Evolutionary conservation across 2,113 vertebrate species (phyloP).

Genomic region (Pelmatolapia mariae): DNA sequence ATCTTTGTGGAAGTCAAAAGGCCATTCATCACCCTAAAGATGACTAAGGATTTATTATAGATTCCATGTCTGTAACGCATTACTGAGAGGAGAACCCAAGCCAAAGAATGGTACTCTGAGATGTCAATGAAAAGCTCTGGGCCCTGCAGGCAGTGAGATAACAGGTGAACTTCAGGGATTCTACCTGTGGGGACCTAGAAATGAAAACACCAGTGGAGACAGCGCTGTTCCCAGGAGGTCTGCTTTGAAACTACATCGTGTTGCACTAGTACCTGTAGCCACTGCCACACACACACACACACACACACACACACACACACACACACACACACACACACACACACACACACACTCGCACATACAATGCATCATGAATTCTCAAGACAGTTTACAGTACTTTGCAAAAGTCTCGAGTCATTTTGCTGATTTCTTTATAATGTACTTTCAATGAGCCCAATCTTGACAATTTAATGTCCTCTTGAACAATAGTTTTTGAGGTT

Average conservation of each 20-base stretch:
- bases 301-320: not conserved
- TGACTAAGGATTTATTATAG: not conserved
- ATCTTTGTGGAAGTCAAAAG: not conserved
- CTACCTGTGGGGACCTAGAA: constrained; percentile 4
- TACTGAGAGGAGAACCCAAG: not conserved
- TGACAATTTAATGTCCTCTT: not conserved
- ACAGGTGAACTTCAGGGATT: constrained; percentile 26
- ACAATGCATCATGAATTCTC: not conserved
- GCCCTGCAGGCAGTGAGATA: constrained; percentile 25
- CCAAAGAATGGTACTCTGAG: not conserved
- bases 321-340: not conserved
- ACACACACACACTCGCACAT: not conserved
- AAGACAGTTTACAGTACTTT: not conserved
- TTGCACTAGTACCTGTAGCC: constrained; percentile 2
- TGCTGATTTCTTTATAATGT: not conserved
- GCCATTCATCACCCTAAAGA: not conserved
- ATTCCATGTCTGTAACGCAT: not conserved
- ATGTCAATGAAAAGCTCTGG: not conserved
- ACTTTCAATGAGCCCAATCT: not conserved
- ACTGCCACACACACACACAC: not conserved
- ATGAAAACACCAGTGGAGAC: constrained; percentile 6
- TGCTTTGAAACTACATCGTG: not conserved
- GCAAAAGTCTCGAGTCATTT: not conserved
- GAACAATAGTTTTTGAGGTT: no score
- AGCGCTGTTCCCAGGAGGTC: constrained; percentile 17